Evolutionary conservation across 2,113 vertebrate genomes (phyloP).

Genomic region (Nothoprocta perdicaria): DNA sequence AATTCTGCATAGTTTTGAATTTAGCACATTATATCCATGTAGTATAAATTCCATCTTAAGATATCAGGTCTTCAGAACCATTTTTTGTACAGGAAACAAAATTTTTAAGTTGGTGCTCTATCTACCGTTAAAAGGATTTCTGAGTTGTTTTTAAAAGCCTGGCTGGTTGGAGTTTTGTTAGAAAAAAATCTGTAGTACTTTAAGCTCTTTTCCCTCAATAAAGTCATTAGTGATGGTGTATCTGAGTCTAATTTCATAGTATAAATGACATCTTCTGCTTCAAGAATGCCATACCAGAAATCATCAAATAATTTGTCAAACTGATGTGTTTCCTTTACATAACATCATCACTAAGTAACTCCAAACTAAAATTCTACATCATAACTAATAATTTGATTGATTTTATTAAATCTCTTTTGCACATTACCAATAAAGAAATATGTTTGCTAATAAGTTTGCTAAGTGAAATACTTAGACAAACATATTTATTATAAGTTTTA

Average conservation of each 20-base stretch:
- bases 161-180: not conserved
- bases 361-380: not conserved
- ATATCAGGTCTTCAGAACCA: not conserved
- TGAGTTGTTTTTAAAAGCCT: not conserved
- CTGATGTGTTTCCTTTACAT: not conserved
- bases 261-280: not conserved
- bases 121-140: accelerated
- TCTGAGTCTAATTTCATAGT: not conserved
- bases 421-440: not conserved
- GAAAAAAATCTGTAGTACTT: not conserved
- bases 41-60: not conserved
- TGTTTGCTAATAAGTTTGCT: not conserved
- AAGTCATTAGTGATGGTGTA: not conserved
- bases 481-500: not conserved
- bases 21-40: not conserved
- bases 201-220: not conserved
- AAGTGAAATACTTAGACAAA: not conserved
- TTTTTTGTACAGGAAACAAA: not conserved
- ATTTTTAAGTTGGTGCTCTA: not conserved
- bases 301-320: not conserved
- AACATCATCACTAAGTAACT: not conserved
- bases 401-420: not conserved
- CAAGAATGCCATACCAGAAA: not conserved
- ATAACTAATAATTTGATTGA: not conserved
- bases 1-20: not conserved